These are phyloP conservation scores for Catalaphyllia jardinei DNA, from an alignment of 64 coral and sea anemone genomes.

Conservation along the genomic window DNA sequence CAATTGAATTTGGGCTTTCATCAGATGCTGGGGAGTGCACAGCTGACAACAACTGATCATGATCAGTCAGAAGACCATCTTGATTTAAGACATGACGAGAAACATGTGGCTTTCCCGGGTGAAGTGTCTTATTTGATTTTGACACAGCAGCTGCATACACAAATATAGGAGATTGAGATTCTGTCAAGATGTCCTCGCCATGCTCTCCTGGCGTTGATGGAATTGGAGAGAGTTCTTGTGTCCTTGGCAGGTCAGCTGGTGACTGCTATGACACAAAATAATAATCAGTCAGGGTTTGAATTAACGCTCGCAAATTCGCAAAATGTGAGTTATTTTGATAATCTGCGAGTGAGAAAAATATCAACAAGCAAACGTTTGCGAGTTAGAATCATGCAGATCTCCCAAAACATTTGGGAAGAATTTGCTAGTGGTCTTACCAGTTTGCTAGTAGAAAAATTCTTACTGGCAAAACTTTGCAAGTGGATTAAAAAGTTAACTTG, in stretches of 20 bases:
- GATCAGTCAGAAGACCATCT: not conserved
- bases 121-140: not conserved
- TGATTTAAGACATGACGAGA: not conserved
- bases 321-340: too few species aligned
- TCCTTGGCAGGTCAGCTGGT: not conserved
- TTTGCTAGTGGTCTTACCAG: too few species aligned
- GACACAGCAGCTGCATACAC: not conserved
- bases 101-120: not conserved
- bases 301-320: too few species aligned
- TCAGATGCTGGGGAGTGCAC: not conserved
- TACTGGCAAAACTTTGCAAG: too few species aligned
- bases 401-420: too few species aligned
- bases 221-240: constrained; percentile 16
- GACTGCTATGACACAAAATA: not conserved
- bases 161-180: not conserved
- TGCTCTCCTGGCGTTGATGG: not conserved
- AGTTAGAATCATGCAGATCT: too few species aligned
- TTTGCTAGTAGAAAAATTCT: too few species aligned
- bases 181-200: not conserved
- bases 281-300: too few species aligned
- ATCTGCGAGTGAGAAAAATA: too few species aligned
- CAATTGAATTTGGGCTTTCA: constrained; percentile 18
- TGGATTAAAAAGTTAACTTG: too few species aligned
- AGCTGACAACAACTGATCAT: not conserved
- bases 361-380: too few species aligned